Conservation (phyloP, 2,797 vertebrate species). For the Sardinella longiceps region DNA sequence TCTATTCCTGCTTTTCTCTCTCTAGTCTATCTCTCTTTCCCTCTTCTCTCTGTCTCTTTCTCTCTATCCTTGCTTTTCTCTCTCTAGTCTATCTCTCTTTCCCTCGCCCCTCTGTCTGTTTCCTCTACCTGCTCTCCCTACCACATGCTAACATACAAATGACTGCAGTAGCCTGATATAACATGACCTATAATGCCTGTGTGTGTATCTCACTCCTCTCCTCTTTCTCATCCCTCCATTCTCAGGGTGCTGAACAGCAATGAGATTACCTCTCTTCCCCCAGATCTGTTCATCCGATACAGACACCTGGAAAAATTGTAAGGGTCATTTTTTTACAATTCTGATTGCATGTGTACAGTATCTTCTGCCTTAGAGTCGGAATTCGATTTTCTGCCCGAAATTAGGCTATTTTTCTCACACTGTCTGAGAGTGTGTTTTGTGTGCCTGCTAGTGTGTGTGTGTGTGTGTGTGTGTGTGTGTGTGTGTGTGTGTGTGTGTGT, state of each 20-base stretch:
- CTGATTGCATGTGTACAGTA: background rate
- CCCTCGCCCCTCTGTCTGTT: too few relatives aligned
- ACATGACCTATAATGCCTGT: background rate
- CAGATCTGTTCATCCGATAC: slow-evolving; percentile 58
- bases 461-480: background rate
- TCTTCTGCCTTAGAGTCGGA: background rate
- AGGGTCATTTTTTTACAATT: slow-evolving; percentile 47
- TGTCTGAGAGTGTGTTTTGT: too few relatives aligned
- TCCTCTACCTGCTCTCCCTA: too few relatives aligned
- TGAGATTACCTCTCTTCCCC: slow-evolving; percentile 51
- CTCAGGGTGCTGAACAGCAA: slow-evolving; percentile 66
- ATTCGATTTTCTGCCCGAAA: background rate
- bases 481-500: too few relatives aligned
- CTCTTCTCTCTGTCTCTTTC: too few relatives aligned
- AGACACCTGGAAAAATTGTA: slow-evolving; percentile 62
- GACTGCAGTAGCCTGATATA: background rate
- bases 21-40: too few relatives aligned
- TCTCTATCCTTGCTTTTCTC: too few relatives aligned
- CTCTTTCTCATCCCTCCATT: slow-evolving; percentile 7
- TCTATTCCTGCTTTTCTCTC: too few relatives aligned
- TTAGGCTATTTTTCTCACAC: background rate
- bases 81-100: too few relatives aligned
- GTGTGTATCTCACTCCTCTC: background rate
- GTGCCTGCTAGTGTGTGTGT: too few relatives aligned
- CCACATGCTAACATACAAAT: too few relatives aligned